A percentile compares a stretch with the other conserved stretches of the same genome.
These are phyloP conservation scores for Copidosoma aretas DNA, from an alignment of 2,888 invertebrate species.

Conservation along the genomic window DNA sequence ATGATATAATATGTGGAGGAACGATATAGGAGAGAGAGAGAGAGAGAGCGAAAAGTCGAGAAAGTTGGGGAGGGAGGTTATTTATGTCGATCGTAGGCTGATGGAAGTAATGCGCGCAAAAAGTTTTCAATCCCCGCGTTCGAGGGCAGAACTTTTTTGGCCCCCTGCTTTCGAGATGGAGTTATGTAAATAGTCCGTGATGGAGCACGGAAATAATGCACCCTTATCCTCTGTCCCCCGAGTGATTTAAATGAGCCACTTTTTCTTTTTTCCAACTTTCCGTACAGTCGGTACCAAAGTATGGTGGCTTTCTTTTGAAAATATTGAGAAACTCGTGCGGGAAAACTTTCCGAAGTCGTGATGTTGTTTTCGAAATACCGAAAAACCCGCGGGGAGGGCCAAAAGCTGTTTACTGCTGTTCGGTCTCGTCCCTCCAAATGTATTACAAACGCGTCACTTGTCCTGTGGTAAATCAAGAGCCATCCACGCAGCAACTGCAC, in stretches of 20 bases:
- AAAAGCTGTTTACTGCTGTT: too few species aligned
- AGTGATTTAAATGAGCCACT: not conserved
- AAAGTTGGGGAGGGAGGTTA: not conserved
- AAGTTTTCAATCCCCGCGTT: slow-evolving; percentile 8
- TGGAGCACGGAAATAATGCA: not conserved
- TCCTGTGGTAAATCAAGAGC: too few species aligned
- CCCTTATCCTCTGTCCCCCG: too few species aligned
- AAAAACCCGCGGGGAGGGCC: too few species aligned
- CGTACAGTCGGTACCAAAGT: too few species aligned
- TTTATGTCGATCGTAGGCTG: slow-evolving; percentile 1
- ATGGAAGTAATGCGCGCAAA: slow-evolving; percentile 1
- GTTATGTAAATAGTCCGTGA: slow-evolving; percentile 5
- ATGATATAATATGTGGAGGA: not conserved
- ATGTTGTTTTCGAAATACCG: too few species aligned
- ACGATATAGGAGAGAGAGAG: not conserved
- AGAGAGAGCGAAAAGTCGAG: not conserved
- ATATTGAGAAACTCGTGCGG: too few species aligned
- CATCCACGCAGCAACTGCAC: too few species aligned
- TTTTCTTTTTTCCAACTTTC: slow-evolving; percentile 12
- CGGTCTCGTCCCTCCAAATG: too few species aligned
- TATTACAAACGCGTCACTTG: too few species aligned
- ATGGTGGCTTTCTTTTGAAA: too few species aligned
- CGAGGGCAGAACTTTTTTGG: not conserved
- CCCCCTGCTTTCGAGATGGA: not conserved
- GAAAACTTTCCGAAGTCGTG: too few species aligned